Conservation (phyloP, 1,140 invertebrate genomes). For the Platorchestia sp. region DNA sequence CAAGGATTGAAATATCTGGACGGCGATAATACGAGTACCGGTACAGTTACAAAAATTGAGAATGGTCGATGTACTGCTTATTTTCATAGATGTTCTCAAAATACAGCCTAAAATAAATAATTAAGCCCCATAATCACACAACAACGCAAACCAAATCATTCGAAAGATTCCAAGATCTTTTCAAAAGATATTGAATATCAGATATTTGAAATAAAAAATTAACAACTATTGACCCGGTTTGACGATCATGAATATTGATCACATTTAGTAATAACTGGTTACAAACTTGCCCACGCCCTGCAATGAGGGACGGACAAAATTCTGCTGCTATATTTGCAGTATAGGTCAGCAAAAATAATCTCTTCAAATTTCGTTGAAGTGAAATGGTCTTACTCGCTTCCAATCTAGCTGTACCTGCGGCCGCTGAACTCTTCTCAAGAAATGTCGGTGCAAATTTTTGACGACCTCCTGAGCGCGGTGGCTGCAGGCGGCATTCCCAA, state of each 20-base stretch:
- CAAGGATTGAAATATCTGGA: not conserved
- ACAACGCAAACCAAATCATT: no score
- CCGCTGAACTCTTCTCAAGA: not conserved
- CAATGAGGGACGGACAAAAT: not conserved
- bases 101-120: no score
- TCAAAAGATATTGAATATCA: no score
- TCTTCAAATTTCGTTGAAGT: not conserved
- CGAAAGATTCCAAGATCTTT: no score
- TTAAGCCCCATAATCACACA: no score
- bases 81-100: not conserved
- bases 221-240: no score
- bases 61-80: not conserved
- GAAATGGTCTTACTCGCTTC: not conserved
- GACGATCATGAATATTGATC: no score
- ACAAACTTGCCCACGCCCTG: not conserved
- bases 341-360: not conserved
- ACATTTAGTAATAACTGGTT: no score
- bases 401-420: not conserved
- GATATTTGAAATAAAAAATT: no score
- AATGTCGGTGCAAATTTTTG: not conserved
- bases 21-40: no score
- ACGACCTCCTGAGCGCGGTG: not conserved
- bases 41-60: not conserved
- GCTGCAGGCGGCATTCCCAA: not conserved
- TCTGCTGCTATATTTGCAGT: not conserved